Base-by-base conservation (phyloP, 2,797 vertebrate genomes). In the Betta splendens region DNA sequence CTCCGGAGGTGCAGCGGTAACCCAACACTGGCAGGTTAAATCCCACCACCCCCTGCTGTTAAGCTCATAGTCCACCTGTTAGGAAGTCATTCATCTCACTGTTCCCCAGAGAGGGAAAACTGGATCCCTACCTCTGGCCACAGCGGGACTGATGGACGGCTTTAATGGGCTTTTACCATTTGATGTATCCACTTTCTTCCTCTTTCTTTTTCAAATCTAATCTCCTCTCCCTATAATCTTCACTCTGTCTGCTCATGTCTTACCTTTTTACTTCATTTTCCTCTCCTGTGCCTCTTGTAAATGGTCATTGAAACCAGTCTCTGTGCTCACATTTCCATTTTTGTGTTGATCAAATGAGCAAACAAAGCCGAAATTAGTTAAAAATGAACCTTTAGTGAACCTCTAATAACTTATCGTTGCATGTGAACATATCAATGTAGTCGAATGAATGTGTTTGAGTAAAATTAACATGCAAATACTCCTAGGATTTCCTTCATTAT, bases 51-150 rank as follows among this genome's bases (percentile, higher is more conserved):
- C n/a, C 16, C 31, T 46, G 29, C 43, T 42, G 44, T 66, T 72
- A 68, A 77, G 52, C 62, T 70, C 62, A 66, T 49, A 38, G 66
- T 73, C 74, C 86, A 89, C 85, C 89, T 90, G 86, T 83, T 85
- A 84, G 72, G 85, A 87, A 89, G 83, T 85, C 81, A 82, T 89
- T 87, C 61, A 85, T 87, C 80, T 84, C 73, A 33, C 21, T 58
- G 61, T 33, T 79, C 69, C 72, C 69, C 3, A 16, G 64, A 72
- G 67, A 67, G 42, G 56, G 59, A 81, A 68, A 73, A 79, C 76
- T 73, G 65, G 79, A 84, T 74, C 62, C 75, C 62, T 57, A 55
- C 56, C 63, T 71, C 73, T 57, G 69, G 66, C 72, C 47, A 23
- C 49, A 60, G 74, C 52, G 10, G 7, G 52, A 13, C 70, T 78